phyloP scores from a whole-genome alignment of 2,888 invertebrate species.

The Drosophila koepferae region DNA sequence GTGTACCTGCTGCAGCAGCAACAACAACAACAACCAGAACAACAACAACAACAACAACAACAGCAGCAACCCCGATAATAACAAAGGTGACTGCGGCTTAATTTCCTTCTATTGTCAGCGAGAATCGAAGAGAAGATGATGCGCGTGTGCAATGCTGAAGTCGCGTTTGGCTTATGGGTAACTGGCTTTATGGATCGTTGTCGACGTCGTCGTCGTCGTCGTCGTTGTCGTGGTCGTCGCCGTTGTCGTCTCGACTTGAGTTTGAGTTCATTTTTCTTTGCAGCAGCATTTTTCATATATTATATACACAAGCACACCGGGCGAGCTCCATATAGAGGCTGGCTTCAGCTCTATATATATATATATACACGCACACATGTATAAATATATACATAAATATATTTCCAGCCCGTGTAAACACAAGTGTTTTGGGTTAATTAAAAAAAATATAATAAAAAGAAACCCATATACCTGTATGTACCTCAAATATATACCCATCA shows the following conservation, averaged over 20 bases:
- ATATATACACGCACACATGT: background rate
- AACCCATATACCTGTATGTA: conserved; percentile 22
- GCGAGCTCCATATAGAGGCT: conserved; percentile 33
- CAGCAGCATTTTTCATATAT: conserved; percentile 62
- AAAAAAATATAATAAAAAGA: conserved; percentile 40
- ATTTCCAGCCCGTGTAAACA: conserved; percentile 71
- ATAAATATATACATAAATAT: conserved; percentile 53
- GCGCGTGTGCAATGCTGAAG: conserved; percentile 76
- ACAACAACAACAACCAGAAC: conserved; percentile 9
- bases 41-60: conserved; percentile 22
- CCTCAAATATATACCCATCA: conserved; percentile 19
- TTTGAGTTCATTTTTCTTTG: conserved; percentile 74
- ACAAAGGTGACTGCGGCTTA: conserved; percentile 59
- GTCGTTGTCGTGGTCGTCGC: conserved; percentile 73
- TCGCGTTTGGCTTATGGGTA: conserved; percentile 63
- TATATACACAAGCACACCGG: conserved; percentile 19
- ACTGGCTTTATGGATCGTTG: conserved; percentile 46
- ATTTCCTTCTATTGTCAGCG: conserved; percentile 72
- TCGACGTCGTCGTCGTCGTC: conserved; percentile 13
- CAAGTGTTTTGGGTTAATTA: conserved; percentile 80
- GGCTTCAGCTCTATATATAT: conserved; percentile 33
- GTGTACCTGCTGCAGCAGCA: conserved; percentile 54
- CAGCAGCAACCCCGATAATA: conserved; percentile 26
- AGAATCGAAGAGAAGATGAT: conserved; percentile 53
- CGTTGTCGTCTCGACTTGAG: conserved; percentile 80